These are phyloP conservation scores for Tenualosa thibaudeaui DNA, from an alignment of 2,797 vertebrate species.

Conservation along the genomic window DNA sequence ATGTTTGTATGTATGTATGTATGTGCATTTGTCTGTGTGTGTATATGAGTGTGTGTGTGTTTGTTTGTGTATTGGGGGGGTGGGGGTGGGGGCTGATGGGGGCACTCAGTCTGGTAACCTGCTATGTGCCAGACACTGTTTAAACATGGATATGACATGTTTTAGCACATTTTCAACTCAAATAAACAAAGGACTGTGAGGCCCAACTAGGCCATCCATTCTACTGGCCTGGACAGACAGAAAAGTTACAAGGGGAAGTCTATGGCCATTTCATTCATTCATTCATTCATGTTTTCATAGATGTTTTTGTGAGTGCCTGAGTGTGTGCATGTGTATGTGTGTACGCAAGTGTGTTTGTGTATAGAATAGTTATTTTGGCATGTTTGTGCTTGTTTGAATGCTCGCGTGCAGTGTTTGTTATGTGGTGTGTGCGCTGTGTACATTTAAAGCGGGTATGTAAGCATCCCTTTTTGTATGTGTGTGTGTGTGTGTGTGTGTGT, in stretches of 20 bases:
- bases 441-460: neutral
- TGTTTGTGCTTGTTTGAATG: neutral
- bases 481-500: neutral
- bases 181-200: constrained; percentile 21
- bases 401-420: neutral
- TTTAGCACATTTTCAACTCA: constrained; percentile 39
- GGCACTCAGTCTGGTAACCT: constrained; percentile 1
- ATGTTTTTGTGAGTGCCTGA: neutral
- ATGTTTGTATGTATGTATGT: neutral
- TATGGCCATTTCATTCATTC: neutral
- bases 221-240: constrained; percentile 17
- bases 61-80: constrained; percentile 21
- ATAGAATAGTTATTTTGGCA: neutral
- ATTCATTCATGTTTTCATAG: neutral
- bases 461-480: neutral
- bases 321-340: neutral
- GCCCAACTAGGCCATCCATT: constrained; percentile 23
- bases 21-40: neutral
- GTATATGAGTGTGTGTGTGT: neutral
- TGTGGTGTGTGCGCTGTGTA: neutral
- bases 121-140: constrained; percentile 19
- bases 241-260: constrained; percentile 10
- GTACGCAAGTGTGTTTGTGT: neutral
- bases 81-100: too few relatives aligned
- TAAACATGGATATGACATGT: constrained; percentile 36